A percentile compares a stretch with the other conserved stretches of the same genome.
phyloP scores from a whole-genome alignment of 2,888 invertebrate genomes.

The Drosophila prolongata region DNA sequence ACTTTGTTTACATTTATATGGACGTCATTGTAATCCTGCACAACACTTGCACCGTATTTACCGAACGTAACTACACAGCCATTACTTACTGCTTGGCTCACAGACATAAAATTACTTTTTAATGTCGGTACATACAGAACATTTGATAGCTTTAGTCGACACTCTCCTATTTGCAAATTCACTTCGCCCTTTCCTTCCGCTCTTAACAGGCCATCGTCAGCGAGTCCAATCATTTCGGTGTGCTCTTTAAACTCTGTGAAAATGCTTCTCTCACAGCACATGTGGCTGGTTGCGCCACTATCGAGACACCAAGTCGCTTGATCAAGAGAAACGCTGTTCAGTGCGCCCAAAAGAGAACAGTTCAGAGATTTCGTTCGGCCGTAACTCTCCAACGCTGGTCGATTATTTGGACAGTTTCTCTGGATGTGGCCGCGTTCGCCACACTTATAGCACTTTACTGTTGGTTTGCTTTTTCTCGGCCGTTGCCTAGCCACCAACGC shows the following conservation, averaged over 20 bases:
- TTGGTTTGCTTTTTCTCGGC: not conserved
- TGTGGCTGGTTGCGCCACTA: too few species aligned
- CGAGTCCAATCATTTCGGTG: not conserved
- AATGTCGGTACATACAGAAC: too few species aligned
- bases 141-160: too few species aligned
- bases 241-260: not conserved
- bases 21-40: not conserved
- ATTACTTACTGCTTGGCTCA: not conserved
- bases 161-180: not conserved
- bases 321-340: not conserved
- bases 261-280: not conserved
- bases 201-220: not conserved
- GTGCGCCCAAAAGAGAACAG: not conserved
- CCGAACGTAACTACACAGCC: not conserved
- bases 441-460: not conserved
- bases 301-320: not conserved
- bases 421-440: not conserved
- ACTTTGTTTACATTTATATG: not conserved
- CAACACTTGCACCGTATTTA: too few species aligned
- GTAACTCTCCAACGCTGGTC: not conserved
- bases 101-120: too few species aligned
- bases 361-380: not conserved
- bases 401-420: not conserved
- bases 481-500: not conserved
- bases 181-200: not conserved